Conservation (phyloP, 1,140 invertebrate genomes). For the Drosophila novamexicana region DNA sequence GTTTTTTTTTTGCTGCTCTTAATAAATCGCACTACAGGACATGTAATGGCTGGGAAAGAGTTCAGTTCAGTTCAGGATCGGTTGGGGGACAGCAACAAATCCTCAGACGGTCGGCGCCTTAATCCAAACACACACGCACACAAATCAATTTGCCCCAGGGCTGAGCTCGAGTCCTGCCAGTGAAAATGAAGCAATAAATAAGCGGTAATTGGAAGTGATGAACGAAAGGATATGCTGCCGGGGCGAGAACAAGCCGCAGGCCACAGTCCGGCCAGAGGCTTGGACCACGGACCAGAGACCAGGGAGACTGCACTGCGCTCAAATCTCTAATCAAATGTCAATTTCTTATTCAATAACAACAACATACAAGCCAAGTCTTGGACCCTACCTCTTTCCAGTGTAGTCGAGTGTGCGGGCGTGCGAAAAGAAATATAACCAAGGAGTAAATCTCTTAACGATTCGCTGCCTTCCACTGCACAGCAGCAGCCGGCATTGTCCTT, state of each 20-base stretch:
- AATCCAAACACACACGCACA: conserved; percentile 50
- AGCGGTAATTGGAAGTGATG: conserved; percentile 80
- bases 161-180: conserved; percentile 3
- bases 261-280: neutral
- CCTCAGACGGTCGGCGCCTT: conserved; percentile 38
- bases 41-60: conserved; percentile 21
- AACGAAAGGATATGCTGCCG: conserved; percentile 54
- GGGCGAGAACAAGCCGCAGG: conserved; percentile 16
- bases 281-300: neutral
- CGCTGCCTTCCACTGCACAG: conserved; percentile 1
- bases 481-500: conserved; percentile 28
- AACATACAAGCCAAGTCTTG: conserved; percentile 53
- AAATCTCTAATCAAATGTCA: conserved; percentile 82
- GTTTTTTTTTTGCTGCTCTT: conserved; percentile 10
- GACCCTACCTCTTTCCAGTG: neutral
- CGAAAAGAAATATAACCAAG: conserved; percentile 53
- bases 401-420: conserved; percentile 44
- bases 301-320: conserved; percentile 15
- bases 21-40: conserved; percentile 36
- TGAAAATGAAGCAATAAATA: conserved; percentile 73
- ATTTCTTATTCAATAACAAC: conserved; percentile 76
- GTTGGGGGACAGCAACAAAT: conserved; percentile 14
- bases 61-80: neutral
- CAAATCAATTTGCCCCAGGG: conserved; percentile 69
- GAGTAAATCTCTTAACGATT: conserved; percentile 77